Evolutionary conservation across 1,140 invertebrate species (phyloP), one percentile per base, ranked within the genome.

Genomic region (Drusus annulatus): DNA sequence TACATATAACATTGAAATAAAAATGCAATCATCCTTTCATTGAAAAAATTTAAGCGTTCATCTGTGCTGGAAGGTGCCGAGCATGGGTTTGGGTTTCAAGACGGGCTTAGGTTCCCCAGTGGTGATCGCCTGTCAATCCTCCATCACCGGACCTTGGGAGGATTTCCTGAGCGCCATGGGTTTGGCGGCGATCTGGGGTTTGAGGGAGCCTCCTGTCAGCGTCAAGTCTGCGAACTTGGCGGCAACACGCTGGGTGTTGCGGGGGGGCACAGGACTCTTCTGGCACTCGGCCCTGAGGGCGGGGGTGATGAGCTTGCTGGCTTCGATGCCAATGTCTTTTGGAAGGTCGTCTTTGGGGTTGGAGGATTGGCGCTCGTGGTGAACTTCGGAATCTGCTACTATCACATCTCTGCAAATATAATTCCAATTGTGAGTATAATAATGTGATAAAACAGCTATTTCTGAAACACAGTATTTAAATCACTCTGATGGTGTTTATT

Each of bases 81-180:
- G 21, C 58, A 80, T 36, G 13, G 81, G 79, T 76, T 83, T 83
- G 3, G 81, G 75, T 62, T 83, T 83, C 4, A 80, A 56, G 17
- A 54, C 31, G 17, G 81, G 81, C 56, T 77, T 83, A 13, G 68
- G 68, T 13, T 80, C 79, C 15, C 36, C 63, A 2, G 74, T 13
- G 17, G 58, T 54, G 19, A 74, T 60, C 68, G 65, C 58, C 51
- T 83, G 77, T 83, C 82, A 83, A 80, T 83, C 80, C 77, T 81
- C 79, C 84, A 25, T 88, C 79, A 58, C 89, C 85, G 82, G 89
- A 87, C 83, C 90, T 17, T 92, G 91, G 52, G 93, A 85, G 51
- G 94, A 94, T 86, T 95, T 94, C 54, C 91, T 92, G 85, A 95
- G 91, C 25, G 95, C 91, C 76, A 93, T 92, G 1, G 94, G 94